These are phyloP conservation scores for Microplitis demolitor DNA, from an alignment of 1,140 invertebrate genomes.

Conservation along the genomic window DNA sequence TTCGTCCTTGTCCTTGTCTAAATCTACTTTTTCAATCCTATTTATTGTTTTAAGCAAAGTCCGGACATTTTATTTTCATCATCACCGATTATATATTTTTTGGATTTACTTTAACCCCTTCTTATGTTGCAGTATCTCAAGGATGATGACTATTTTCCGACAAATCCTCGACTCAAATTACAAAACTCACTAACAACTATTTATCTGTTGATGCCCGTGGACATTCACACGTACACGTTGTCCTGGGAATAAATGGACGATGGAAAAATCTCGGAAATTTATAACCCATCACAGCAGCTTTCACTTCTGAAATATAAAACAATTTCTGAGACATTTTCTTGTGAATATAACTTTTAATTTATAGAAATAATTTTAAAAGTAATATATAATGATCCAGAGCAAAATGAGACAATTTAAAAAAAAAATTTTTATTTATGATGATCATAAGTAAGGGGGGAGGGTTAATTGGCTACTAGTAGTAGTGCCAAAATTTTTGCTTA, in stretches of 20 bases:
- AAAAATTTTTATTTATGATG: too few species aligned
- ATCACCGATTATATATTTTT: conserved; percentile 32
- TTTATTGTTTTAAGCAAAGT: not conserved
- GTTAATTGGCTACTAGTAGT: too few species aligned
- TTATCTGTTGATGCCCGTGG: not conserved
- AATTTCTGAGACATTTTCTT: not conserved
- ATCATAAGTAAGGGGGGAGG: too few species aligned
- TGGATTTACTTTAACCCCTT: not conserved
- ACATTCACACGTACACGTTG: conserved; percentile 22
- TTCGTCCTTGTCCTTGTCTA: conserved; percentile 24
- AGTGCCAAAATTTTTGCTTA: too few species aligned
- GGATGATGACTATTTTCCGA: conserved; percentile 18
- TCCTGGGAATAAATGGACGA: conserved; percentile 13
- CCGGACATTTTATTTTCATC: not conserved
- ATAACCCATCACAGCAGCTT: conserved; percentile 1
- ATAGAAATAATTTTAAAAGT: not conserved
- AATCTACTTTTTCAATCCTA: not conserved
- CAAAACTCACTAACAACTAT: not conserved
- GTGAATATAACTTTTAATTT: conserved; percentile 6
- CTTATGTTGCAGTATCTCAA: not conserved
- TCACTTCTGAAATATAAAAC: not conserved
- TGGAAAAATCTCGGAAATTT: conserved; percentile 11
- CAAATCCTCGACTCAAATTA: conserved; percentile 23
- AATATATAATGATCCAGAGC: too few species aligned
- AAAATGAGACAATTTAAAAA: too few species aligned